Base-by-base conservation (phyloP, 2,888 invertebrate genomes). In the Diploptera punctata region DNA sequence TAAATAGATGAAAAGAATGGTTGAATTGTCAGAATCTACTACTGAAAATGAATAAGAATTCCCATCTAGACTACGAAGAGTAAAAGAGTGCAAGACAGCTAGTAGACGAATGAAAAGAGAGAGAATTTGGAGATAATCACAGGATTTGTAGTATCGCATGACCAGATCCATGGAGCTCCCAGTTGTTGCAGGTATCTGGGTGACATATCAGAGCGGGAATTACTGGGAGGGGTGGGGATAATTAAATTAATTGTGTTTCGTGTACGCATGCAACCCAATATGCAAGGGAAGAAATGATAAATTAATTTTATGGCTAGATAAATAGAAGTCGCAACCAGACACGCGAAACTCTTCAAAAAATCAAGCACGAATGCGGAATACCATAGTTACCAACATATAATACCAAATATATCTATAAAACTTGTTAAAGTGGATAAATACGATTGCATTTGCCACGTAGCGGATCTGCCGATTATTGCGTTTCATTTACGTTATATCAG, bases 261-360 rank as follows among this genome's bases (percentile, higher is more conserved):
- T 68, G 68, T 57, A 57, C 1, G 29, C 57, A 29, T 57, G 57
- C 57, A 57, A 57, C 18, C 52, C 52, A 52, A 52, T 24, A 52
- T 52, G 52, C 9, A 21, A 18, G 49, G 65, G 19, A 80, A 79
- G 79, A 79, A 78, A 81, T 82, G 83, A 83, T 83, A 83, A 83
- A 84, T 83, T 83, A 83, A 84, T 84, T 84, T 83, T 82, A 83
- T 83, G 82, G 82, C 82, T 81, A 81, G 81, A 83, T 83, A 83
- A 83, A 83, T 57, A 57, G n/a, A 57, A 29, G 26, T 21, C n/a
- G 29, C 57, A 57, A 29, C 0, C n/a, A 2, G 57, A 57, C 57
- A 57, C 57, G 57, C 57, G n/a, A 57, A 57, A n/a, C 57, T 29
- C 26, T 26, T 16, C 26, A 54, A 16, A 54, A 54, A 54, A 13